Percentiles rank a stretch among this genome's conserved stretches.
phyloP scores from a whole-genome alignment of 2,797 vertebrate species.

The Ibycter americanus region DNA sequence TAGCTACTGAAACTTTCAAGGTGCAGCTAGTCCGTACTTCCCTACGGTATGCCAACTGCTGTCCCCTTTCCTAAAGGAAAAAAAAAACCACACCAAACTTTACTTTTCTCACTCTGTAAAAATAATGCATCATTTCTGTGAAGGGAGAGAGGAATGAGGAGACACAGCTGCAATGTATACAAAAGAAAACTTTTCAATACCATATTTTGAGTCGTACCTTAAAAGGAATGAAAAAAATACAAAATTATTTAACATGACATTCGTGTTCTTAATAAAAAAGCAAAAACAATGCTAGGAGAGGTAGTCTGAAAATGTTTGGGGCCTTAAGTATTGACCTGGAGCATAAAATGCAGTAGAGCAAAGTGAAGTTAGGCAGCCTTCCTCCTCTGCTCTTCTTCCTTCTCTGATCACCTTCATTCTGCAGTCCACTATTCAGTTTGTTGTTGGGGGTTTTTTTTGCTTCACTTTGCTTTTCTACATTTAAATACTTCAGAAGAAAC shows the following conservation, averaged over 20 bases:
- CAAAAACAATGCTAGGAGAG: background rate
- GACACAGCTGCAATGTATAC: background rate
- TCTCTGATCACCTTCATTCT: background rate
- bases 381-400: background rate
- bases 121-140: background rate
- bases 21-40: background rate
- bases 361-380: background rate
- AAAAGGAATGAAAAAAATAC: background rate
- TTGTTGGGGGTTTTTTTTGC: background rate
- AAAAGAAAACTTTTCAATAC: background rate
- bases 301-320: background rate
- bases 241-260: background rate
- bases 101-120: background rate
- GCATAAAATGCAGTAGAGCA: background rate
- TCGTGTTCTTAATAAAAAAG: background rate
- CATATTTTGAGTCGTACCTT: background rate
- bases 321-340: background rate
- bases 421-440: background rate
- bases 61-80: background rate
- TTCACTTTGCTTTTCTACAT: background rate
- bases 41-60: background rate
- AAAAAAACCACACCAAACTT: no score
- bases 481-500: background rate
- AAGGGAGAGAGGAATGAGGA: background rate
- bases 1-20: background rate